A percentile compares a stretch with the other conserved stretches of the same genome.
Conservation (phyloP, 30 jellyfish, hydroid and myxozoan species). For the Morbakka virulenta region DNA sequence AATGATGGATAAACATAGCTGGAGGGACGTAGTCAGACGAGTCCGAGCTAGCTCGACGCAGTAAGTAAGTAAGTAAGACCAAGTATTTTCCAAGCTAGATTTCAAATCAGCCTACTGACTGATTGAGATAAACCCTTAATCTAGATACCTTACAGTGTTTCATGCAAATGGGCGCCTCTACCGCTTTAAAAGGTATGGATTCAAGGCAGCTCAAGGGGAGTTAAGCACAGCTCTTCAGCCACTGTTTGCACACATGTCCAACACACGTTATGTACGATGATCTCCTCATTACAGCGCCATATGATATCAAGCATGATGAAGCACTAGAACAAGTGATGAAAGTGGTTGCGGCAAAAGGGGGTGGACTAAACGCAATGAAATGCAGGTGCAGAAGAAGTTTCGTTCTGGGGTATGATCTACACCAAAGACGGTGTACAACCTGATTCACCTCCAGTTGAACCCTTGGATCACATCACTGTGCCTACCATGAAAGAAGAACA, state of each 20-base stretch:
- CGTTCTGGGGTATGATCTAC: constrained; percentile 47
- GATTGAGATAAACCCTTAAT: too few relatives aligned
- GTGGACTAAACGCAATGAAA: constrained; percentile 9
- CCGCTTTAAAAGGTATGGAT: too few relatives aligned
- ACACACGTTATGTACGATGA: constrained; percentile 44
- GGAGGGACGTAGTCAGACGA: too few relatives aligned
- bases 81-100: too few relatives aligned
- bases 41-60: too few relatives aligned
- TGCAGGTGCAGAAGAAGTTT: constrained; percentile 4
- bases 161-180: too few relatives aligned
- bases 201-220: too few relatives aligned
- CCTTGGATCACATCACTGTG: background rate
- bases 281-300: constrained; percentile 3
- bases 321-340: background rate
- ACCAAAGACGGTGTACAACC: constrained; percentile 19
- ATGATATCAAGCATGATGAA: background rate
- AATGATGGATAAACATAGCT: too few relatives aligned
- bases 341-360: background rate
- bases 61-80: too few relatives aligned
- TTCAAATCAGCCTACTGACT: too few relatives aligned
- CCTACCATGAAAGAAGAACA: constrained; percentile 19
- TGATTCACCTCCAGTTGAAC: constrained; percentile 22
- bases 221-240: too few relatives aligned
- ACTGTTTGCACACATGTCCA: constrained; percentile 18
- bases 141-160: too few relatives aligned